Conservation (phyloP, 2,113 vertebrate genomes). For the Corydoras maculifer region DNA sequence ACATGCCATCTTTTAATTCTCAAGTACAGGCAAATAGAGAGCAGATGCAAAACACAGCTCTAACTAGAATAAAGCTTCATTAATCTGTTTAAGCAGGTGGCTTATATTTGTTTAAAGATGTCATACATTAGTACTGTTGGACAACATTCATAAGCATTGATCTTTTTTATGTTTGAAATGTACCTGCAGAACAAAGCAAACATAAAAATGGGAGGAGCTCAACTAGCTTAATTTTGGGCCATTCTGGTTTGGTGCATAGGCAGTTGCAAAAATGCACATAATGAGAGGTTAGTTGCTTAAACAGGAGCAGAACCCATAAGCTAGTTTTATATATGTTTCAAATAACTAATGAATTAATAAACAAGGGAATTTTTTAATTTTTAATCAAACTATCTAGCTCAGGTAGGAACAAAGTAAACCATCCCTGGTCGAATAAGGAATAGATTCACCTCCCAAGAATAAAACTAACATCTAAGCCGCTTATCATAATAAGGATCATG, state of each 20-base stretch:
- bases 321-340: background rate
- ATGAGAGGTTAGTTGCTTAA: background rate
- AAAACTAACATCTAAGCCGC: too few relatives aligned
- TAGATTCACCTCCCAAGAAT: too few relatives aligned
- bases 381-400: too few relatives aligned
- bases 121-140: slow-evolving; percentile 2
- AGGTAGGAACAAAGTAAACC: too few relatives aligned
- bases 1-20: slow-evolving; percentile 27
- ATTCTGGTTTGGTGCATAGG: background rate
- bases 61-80: background rate
- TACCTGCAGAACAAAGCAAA: slow-evolving; percentile 35
- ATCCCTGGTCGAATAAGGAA: too few relatives aligned
- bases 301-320: background rate
- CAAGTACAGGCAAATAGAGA: slow-evolving; percentile 30
- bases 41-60: slow-evolving; percentile 17
- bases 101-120: slow-evolving; percentile 23
- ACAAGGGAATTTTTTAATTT: too few relatives aligned
- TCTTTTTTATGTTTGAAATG: slow-evolving; percentile 7
- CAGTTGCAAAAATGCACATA: background rate
- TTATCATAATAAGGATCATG: too few relatives aligned
- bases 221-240: background rate
- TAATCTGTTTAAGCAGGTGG: background rate
- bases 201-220: slow-evolving; percentile 12
- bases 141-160: slow-evolving; percentile 23
- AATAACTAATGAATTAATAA: too few relatives aligned